phyloP scores from a whole-genome alignment of 2,797 vertebrate species.

The Euthynnus affinis region DNA sequence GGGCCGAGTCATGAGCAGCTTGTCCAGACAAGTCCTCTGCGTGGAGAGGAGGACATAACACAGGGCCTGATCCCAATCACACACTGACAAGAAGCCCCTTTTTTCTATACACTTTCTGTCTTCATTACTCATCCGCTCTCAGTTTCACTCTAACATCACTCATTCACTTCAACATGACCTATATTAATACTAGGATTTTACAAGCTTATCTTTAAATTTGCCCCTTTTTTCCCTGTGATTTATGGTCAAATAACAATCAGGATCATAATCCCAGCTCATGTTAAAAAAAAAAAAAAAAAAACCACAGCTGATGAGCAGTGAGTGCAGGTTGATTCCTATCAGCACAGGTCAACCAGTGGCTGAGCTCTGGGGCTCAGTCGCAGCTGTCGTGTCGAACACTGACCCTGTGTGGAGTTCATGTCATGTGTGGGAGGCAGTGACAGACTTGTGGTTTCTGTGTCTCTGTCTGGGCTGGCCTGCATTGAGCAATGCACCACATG shows the following conservation, averaged over 20 bases:
- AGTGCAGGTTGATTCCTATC: conserved; percentile 59
- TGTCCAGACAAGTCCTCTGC: conserved; percentile 74
- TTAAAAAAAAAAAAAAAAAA: not conserved
- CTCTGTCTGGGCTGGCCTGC: conserved; percentile 75
- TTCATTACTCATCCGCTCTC: conserved; percentile 53
- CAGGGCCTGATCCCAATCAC: conserved; percentile 70
- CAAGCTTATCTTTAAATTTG: not conserved
- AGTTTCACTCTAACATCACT: conserved; percentile 6
- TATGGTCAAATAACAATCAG: not conserved
- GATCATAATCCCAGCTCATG: not conserved
- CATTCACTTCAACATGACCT: conserved; percentile 2
- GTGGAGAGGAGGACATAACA: conserved; percentile 63
- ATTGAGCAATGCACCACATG: conserved; percentile 79
- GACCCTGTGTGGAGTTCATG: conserved; percentile 80
- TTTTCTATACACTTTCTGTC: conserved; percentile 26
- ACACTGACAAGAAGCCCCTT: conserved; percentile 35
- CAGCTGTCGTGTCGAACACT: conserved; percentile 74
- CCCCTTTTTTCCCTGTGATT: not conserved
- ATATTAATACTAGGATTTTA: not conserved
- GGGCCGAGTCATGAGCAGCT: conserved; percentile 70
- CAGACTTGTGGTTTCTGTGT: conserved; percentile 77
- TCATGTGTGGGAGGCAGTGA: conserved; percentile 76
- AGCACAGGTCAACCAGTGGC: conserved; percentile 52
- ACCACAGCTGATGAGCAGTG: conserved; percentile 34
- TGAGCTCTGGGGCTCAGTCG: conserved; percentile 52